phyloP scores from a whole-genome alignment of 37 sponge, comb jelly and placozoan species.

The Theonella swinhoei region DNA sequence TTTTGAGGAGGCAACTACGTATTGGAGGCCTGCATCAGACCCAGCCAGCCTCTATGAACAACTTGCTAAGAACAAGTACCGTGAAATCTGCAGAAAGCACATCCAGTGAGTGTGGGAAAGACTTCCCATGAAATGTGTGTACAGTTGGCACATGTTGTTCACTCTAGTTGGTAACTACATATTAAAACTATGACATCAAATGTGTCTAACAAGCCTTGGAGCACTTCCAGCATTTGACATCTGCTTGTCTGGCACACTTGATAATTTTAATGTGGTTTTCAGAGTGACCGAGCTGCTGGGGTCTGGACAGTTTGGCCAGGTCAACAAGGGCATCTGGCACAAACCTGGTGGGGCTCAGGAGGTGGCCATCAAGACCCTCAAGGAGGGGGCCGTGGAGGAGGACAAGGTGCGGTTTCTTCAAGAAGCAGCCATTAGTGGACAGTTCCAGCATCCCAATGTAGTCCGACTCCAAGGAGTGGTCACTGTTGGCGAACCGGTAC shows the following conservation, averaged over 20 bases:
- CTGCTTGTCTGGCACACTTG: not conserved
- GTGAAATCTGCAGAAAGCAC: constrained; percentile 47
- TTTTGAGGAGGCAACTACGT: constrained; percentile 35
- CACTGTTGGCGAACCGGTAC: constrained; percentile 63
- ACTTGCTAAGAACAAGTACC: constrained; percentile 51
- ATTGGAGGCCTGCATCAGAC: constrained; percentile 57
- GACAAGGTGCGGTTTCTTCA: constrained; percentile 65
- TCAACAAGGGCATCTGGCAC: constrained; percentile 43
- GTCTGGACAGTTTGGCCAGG: constrained; percentile 70
- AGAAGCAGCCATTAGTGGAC: constrained; percentile 78
- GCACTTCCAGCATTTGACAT: not conserved
- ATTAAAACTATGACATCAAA: too few species aligned
- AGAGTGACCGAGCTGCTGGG: constrained; percentile 48
- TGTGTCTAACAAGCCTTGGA: not conserved
- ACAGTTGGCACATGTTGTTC: not conserved
- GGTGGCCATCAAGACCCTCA: constrained; percentile 67
- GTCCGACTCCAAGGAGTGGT: constrained; percentile 64
- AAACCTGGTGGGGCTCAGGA: not conserved
- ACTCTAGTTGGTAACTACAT: not conserved
- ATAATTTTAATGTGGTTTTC: constrained; percentile 7
- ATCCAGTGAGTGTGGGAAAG: constrained; percentile 24
- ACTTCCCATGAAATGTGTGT: not conserved
- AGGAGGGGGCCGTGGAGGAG: not conserved
- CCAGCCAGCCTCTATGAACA: constrained; percentile 57
- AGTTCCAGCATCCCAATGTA: constrained; percentile 77